Conservation (phyloP, 2,888 invertebrate genomes). For the Acleris sparsana region DNA sequence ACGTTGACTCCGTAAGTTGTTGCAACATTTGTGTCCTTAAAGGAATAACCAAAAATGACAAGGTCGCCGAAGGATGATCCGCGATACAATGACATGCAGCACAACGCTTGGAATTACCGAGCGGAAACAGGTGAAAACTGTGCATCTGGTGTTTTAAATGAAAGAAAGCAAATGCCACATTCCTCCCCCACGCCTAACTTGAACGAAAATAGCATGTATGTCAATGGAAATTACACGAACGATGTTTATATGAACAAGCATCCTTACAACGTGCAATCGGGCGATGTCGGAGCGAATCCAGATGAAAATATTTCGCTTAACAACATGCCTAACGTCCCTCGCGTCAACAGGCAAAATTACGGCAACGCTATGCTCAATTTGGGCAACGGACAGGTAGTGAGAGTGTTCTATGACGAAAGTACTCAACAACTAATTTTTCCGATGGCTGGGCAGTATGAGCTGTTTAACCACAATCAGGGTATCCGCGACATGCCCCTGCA, state of each 20-base stretch:
- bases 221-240: constrained; percentile 60
- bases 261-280: constrained; percentile 61
- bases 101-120: constrained; percentile 77
- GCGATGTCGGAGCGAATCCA: constrained; percentile 58
- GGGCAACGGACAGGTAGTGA: constrained; percentile 74
- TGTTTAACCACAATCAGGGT: constrained; percentile 72
- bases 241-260: constrained; percentile 75
- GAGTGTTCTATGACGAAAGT: constrained; percentile 76
- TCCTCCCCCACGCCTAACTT: constrained; percentile 57
- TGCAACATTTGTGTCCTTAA: constrained; percentile 42
- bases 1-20: constrained; percentile 45
- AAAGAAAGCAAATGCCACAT: constrained; percentile 62
- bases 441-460: constrained; percentile 75
- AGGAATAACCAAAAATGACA: constrained; percentile 76
- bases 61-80: constrained; percentile 81
- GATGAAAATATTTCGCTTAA: constrained; percentile 67
- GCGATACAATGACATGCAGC: constrained; percentile 72
- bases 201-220: constrained; percentile 69
- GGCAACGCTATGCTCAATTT: constrained; percentile 76
- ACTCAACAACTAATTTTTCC: constrained; percentile 77
- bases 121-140: constrained; percentile 69
- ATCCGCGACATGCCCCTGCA: constrained; percentile 66
- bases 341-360: constrained; percentile 65
- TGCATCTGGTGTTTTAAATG: constrained; percentile 64
- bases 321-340: constrained; percentile 57